Evolutionary conservation across 2,797 vertebrate genomes (phyloP), one percentile per base, ranked within the genome.

Genomic region (Ciconia nigra): DNA sequence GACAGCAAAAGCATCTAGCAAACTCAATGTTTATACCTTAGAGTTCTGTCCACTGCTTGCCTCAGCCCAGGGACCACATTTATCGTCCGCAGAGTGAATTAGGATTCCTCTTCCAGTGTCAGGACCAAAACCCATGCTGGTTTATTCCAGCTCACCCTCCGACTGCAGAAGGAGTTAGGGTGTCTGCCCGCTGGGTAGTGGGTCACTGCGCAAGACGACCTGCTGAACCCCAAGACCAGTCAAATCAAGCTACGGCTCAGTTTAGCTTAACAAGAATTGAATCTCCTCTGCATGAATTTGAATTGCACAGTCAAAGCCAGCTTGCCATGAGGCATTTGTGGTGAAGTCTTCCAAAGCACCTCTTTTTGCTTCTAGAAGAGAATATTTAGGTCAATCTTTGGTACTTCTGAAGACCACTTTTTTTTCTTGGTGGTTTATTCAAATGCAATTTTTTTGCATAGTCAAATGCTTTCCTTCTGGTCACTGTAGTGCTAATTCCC

Each of bases 151-250:
- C 37, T 71, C 0, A 0, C 21, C 8, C 10, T 74, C 18, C 1
- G 1, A 1, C 15, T 63, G 57, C 49, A 58, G 84, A 52, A 89
- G 41, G 49, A 61, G 3, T 54, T 69, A 41, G 7, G 26, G 6
- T 70, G 5, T 71, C 54, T 80, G 42, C 29, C 42, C 1, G 0
- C 37, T 39, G 18, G 13, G 19, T 42, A 59, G 22, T 3, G 58
- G 13, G 37, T 52, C 49, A 41, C 47, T 6, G 11, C 0, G 1
- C 24, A 91, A 91, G 35, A 46, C 0, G 3, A 37, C 10, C 19
- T 1, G 0, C n/a, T 78, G 58, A 44, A 78, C 41, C 13, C 33
- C 54, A 47, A 58, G 42, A 67, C 11, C 31, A 54, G 25, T 65
- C 13, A 67, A 44, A 81, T 41, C 26, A 63, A 88, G 24, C 12